Conservation (phyloP, 2,888 invertebrate species). For the Synanthedon myopaeformis region DNA sequence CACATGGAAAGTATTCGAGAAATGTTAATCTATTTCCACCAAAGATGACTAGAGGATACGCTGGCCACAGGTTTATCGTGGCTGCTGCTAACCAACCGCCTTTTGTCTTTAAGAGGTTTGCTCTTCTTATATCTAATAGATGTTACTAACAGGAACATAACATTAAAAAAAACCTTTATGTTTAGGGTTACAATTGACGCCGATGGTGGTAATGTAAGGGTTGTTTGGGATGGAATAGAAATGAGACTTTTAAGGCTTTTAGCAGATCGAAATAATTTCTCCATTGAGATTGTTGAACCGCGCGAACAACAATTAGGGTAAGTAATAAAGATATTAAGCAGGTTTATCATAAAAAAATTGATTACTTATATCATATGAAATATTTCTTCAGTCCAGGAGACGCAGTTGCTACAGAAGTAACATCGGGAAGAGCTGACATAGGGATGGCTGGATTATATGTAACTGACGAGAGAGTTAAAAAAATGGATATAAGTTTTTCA, state of each 20-base stretch:
- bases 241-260: slow-evolving; percentile 73
- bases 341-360: not conserved
- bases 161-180: not conserved
- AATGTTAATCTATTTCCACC: slow-evolving; percentile 75
- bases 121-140: not conserved
- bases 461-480: slow-evolving; percentile 60
- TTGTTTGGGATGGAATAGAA: slow-evolving; percentile 81
- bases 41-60: slow-evolving; percentile 77
- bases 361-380: not conserved
- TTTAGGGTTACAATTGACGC: slow-evolving; percentile 44
- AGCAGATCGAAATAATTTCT: slow-evolving; percentile 76
- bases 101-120: slow-evolving; percentile 75
- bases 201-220: slow-evolving; percentile 54
- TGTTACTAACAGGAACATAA: not conserved
- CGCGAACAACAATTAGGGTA: slow-evolving; percentile 59
- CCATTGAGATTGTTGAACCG: slow-evolving; percentile 76
- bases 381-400: slow-evolving; percentile 66
- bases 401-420: slow-evolving; percentile 70
- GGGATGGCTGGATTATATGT: slow-evolving; percentile 81
- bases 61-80: slow-evolving; percentile 80
- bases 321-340: slow-evolving; percentile 9
- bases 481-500: slow-evolving; percentile 73
- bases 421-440: slow-evolving; percentile 69
- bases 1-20: slow-evolving; percentile 72
- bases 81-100: slow-evolving; percentile 80